Base-by-base conservation (phyloP, 2,797 vertebrate genomes). In the Notolabrus celidotus region DNA sequence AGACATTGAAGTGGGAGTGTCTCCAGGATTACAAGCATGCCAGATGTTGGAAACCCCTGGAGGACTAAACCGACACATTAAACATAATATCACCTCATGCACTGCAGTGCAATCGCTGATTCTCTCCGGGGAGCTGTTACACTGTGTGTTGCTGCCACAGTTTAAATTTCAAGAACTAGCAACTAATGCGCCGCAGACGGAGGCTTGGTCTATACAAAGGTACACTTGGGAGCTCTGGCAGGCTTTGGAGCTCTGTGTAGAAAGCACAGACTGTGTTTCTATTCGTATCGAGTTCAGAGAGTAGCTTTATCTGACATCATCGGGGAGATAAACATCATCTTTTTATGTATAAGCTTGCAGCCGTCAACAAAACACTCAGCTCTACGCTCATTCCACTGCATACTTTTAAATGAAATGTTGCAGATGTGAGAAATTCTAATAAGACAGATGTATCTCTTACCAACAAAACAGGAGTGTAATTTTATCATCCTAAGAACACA, bases 11-110 rank as follows among this genome's bases (percentile, higher is more conserved):
- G 49, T 54, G 45, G 71, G 52, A 79, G 60, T 50, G 43, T 84
- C 82, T 36, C 16, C 79, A 69, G 83, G 83, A 89, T 84, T 85
- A 83, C 83, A 88, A 85, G 81, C 64, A 39, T 34, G 45, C 76
- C 88, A 92, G 85, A 92, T 92, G 91, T 88, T 88, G 74, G 81
- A 79, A 86, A 82, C 62, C 86, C 90, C 91, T 86, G 50, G 36
- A 89, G 91, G 88, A 90, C 86, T 85, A 87, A 88, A 86, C 62
- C 71, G 64, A 92, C 90, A 91, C 88, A 90, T 92, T 92, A 90
- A 89, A 91, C 88, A 90, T 92, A 90, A 93, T 88, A 90, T 91
- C 89, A 92, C 86, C 89, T 91, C 80, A 41, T 77, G 84, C 82
- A 73, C 89, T 84, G 73, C 83, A 86, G 89, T 83, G 86, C 88